phyloP scores from a whole-genome alignment of 2,113 vertebrate species.

The Mustela nigripes region DNA sequence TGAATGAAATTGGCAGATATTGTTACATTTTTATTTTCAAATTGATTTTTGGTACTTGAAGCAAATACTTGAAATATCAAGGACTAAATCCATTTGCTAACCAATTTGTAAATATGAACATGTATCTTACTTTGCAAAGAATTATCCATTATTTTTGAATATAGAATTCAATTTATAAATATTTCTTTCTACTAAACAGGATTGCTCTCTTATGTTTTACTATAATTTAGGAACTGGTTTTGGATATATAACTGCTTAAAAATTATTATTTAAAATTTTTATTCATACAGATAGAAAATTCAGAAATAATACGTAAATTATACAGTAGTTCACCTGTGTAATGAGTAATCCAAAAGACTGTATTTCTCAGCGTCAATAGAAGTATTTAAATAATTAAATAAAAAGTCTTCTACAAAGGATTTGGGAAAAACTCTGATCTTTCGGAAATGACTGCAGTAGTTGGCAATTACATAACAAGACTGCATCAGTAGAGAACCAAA shows the following conservation, averaged over 20 bases:
- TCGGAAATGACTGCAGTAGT: background rate
- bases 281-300: background rate
- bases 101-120: background rate
- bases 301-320: background rate
- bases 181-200: background rate
- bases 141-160: background rate
- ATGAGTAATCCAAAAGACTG: background rate
- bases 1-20: background rate
- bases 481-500: background rate
- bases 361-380: slow-evolving; percentile 22
- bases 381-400: background rate
- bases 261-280: background rate
- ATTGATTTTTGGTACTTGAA: background rate
- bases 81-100: background rate
- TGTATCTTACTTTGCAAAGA: slow-evolving; percentile 21
- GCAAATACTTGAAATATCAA: slow-evolving; percentile 45
- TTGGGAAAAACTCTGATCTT: background rate
- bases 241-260: background rate
- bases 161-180: slow-evolving; percentile 28
- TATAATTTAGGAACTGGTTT: background rate
- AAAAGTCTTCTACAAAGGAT: background rate
- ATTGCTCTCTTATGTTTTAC: background rate
- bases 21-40: slow-evolving; percentile 29
- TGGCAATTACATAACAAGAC: background rate
- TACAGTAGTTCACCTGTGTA: background rate